phyloP scores from a whole-genome alignment of 2,113 vertebrate species.

The Corythaeola cristata region DNA sequence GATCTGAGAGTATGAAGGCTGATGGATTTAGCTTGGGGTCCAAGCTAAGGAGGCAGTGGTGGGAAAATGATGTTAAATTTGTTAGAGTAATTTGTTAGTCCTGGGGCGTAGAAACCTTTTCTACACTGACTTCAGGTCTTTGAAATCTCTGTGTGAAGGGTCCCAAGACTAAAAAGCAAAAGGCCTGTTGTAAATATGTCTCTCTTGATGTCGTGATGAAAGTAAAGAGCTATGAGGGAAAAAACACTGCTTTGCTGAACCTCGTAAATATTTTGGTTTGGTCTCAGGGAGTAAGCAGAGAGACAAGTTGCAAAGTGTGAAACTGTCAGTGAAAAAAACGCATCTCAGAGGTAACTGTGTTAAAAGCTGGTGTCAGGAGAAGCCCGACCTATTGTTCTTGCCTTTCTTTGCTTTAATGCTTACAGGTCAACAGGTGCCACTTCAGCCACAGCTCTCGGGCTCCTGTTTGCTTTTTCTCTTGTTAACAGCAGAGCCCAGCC shows the following conservation, averaged over 20 bases:
- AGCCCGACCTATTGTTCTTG: neutral
- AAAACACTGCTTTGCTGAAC: neutral
- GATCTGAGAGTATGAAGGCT: neutral
- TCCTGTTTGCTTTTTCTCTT: neutral
- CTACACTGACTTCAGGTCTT: neutral
- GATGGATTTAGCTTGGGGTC: neutral
- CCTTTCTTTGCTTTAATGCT: neutral
- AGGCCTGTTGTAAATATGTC: neutral
- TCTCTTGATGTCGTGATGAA: neutral
- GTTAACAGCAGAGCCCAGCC: neutral
- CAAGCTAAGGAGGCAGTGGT: neutral
- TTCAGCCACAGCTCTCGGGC: fast-evolving
- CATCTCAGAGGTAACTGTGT: neutral
- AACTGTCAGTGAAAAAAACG: neutral
- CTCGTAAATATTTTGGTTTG: neutral
- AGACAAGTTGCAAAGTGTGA: neutral
- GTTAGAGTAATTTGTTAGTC: neutral
- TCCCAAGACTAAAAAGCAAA: neutral
- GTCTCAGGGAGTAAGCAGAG: neutral
- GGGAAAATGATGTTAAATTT: neutral
- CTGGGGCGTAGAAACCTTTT: neutral
- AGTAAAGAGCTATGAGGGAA: neutral
- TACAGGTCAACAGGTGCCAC: neutral
- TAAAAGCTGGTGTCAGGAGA: neutral
- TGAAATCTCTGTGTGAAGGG: neutral